Conservation (phyloP, 1,140 invertebrate genomes). For the Aphelenchoides fujianensis region DNA sequence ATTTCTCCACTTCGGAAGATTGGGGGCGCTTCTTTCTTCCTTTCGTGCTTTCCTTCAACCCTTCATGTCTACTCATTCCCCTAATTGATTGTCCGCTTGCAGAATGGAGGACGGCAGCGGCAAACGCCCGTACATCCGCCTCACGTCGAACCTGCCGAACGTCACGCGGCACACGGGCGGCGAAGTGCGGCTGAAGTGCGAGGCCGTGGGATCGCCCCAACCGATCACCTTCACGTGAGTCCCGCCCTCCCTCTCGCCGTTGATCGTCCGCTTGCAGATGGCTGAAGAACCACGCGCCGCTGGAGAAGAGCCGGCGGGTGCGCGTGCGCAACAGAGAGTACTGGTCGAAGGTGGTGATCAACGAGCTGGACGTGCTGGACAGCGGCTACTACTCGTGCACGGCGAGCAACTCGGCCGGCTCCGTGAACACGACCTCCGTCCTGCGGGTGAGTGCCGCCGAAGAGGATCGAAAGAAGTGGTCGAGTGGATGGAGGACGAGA, state of each 20-base stretch:
- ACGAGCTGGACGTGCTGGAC: constrained; percentile 59
- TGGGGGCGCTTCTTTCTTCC: too few relatives aligned
- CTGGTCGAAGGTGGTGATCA: constrained; percentile 57
- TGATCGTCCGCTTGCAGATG: constrained; percentile 40
- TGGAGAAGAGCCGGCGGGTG: constrained; percentile 53
- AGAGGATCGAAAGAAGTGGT: too few relatives aligned
- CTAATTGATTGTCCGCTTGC: constrained; percentile 28
- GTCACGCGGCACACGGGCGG: constrained; percentile 54
- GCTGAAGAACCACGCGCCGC: constrained; percentile 59
- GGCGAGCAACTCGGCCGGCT: constrained; percentile 54
- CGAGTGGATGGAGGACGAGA: too few relatives aligned
- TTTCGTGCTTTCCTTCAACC: too few relatives aligned
- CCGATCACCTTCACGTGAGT: constrained; percentile 57
- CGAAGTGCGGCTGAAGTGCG: constrained; percentile 59
- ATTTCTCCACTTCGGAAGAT: too few relatives aligned
- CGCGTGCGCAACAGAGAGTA: constrained; percentile 51
- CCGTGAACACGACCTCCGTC: constrained; percentile 57
- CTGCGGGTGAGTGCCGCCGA: constrained; percentile 55
- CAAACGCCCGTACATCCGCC: constrained; percentile 56
- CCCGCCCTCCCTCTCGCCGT: background rate
- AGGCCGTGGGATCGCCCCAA: constrained; percentile 56
- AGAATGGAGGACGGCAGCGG: constrained; percentile 57
- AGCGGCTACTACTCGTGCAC: constrained; percentile 58
- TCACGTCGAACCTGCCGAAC: constrained; percentile 53
- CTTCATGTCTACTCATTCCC: too few relatives aligned